Base-by-base conservation (phyloP, 2,888 invertebrate species). In the Pseudeuparius sepicola region DNA sequence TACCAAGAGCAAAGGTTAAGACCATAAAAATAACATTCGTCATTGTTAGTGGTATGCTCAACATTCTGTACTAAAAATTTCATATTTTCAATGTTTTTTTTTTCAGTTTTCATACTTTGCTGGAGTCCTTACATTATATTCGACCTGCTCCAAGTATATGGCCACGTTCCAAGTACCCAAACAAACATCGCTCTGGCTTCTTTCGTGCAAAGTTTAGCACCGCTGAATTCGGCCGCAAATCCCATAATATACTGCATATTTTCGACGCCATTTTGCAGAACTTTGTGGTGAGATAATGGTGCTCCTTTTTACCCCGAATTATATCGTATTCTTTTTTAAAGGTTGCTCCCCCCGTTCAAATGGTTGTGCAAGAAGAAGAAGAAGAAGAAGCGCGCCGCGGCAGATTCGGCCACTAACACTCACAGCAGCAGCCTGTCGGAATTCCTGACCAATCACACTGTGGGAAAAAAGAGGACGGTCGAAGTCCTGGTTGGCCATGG, bases 11-110 rank as follows among this genome's bases (percentile, higher is more conserved):
- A 17, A 93, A 93, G 67, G 88, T 94, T 51, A 94, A 94, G 69
- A 93, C 92, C 10, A 88, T 94, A 42, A 93, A 94, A 65, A 94
- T 94, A 90, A 94, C 94, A 0, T 83, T 94, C 48, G 90, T 92
- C 48, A 94, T 94, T 52, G 92, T 94, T 39, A 85, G 90, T 52
- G 87, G 88, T 86, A 20, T n/a, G n/a, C 20, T n/a, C 20, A 20
- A 20, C n/a, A 20, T 20, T 20, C 20, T 6, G n/a, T 20, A n/a
- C 20, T 7, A 7, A 20, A 20, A n/a, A 7, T 20, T 20, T 20
- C 20, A 20, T 20, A 20, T 20, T 20, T 20, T 20, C 7, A 7
- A 7, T 7, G 6, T 7, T 20, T 20, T 34, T 27, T 36, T 43
- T 71, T 70, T 1, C 70, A 88, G 92, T 89, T 18, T 93, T 93